Conservation (phyloP, 2,797 vertebrate genomes). For the Fringilla coelebs region DNA sequence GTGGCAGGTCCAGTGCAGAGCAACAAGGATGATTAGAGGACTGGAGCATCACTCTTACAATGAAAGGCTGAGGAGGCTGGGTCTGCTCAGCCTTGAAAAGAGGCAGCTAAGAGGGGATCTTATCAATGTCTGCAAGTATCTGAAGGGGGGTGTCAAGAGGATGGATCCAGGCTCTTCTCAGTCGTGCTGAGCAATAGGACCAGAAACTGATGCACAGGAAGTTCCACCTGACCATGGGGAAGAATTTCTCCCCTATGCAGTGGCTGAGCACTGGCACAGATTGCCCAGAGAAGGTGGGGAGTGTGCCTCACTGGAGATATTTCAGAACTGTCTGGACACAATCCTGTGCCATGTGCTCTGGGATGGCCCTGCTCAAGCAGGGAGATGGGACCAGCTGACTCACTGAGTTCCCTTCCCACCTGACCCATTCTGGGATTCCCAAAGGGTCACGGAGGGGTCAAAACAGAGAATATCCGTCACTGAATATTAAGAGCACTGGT, state of each 20-base stretch:
- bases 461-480: neutral
- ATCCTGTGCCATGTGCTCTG: neutral
- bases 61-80: neutral
- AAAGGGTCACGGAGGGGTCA: neutral
- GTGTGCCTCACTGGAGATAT: neutral
- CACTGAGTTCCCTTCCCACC: neutral
- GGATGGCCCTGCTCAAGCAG: neutral
- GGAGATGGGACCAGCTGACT: neutral
- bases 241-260: neutral
- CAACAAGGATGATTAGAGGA: neutral
- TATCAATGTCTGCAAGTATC: too few species aligned
- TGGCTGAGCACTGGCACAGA: fast-evolving
- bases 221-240: neutral
- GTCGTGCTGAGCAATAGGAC: neutral
- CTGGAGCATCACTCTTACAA: neutral
- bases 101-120: neutral
- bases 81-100: neutral
- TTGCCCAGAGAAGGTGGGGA: neutral
- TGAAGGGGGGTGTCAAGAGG: neutral
- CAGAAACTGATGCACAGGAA: neutral
- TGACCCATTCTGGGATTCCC: neutral
- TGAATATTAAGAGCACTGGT: neutral
- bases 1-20: neutral
- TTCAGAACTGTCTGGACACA: neutral
- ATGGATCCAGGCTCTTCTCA: neutral